Base-by-base conservation (phyloP, 23 tunicate species). In the Styela clava region DNA sequence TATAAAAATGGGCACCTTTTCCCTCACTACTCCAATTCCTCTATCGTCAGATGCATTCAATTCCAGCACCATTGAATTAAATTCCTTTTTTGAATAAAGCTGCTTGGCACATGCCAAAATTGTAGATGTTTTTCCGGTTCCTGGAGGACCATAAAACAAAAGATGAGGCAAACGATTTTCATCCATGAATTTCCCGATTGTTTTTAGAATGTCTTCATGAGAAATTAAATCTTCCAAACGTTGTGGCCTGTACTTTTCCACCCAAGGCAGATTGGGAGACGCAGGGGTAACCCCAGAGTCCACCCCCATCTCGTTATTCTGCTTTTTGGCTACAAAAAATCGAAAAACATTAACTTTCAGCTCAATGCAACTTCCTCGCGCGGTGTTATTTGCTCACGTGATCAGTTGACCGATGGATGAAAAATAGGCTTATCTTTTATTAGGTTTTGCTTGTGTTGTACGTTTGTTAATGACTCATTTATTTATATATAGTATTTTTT, bases 11-110 rank as follows among this genome's bases (percentile, higher is more conserved):
- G n/a, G n/a, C 34, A 86, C 97, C 82, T 95, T 73, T 34, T 89
- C 87, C 71, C 99, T 74, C 33, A 95, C 99, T 65, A 95, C 89
- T 31, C 81, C 84, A 35, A 95, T 95, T 78, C 99, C 99, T 29
- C 99, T 73, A 72, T 95, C 99, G 68, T 95, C 99, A 33, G 99
- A 95, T 2, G 99, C 99, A 86, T 95, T 95, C 52, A 95, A 63
- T 69, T 95, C 99, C 65, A 95, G 68, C 25, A 95, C 99, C 99
- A 95, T 95, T 22, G 88, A 79, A 65, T 83, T 85, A 31, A 95
- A 86, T 79, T 95, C 90, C 70, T 95, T 95, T 34, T 76, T 74
- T 3, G 82, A 64, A 62, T 95, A 95, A 12, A 95, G 71, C 72
- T 88, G 99, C 20, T 68, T 61, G 2, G 99, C 99, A 78, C 94